A percentile compares a stretch with the other conserved stretches of the same genome.
These are phyloP conservation scores for Ectemnius cavifrons DNA, from an alignment of 2,888 invertebrate genomes.

Conservation along the genomic window DNA sequence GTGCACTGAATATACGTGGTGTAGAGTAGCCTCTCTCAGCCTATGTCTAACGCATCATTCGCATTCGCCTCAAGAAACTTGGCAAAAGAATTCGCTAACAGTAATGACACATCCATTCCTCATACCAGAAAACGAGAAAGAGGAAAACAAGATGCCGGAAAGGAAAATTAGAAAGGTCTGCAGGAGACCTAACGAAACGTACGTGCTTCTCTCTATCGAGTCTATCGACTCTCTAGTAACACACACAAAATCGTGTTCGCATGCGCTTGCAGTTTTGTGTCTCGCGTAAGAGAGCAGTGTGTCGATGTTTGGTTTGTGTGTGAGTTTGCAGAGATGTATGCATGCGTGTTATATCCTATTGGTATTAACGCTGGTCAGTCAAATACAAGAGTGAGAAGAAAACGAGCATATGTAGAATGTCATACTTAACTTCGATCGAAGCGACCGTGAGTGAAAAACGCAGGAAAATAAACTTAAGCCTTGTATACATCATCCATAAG, in stretches of 20 bases:
- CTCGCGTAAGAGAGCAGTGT: conserved; percentile 3
- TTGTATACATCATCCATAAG: conserved; percentile 7
- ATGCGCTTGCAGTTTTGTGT: conserved; percentile 42
- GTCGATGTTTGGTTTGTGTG: conserved; percentile 3
- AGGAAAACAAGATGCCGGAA: not conserved
- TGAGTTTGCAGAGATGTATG: conserved; percentile 8
- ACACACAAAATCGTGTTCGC: conserved; percentile 43
- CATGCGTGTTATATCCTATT: not conserved
- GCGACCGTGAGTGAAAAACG: conserved; percentile 15
- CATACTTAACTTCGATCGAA: conserved; percentile 27
- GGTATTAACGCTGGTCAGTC: conserved; percentile 16
- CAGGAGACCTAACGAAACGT: not conserved
- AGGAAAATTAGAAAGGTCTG: not conserved
- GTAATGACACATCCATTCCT: conserved; percentile 14
- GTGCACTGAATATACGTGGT: conserved; percentile 46
- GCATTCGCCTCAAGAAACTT: conserved; percentile 26
- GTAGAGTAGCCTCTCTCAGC: not conserved
- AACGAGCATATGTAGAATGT: conserved; percentile 39
- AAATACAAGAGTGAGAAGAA: conserved; percentile 37
- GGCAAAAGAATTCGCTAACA: conserved; percentile 5
- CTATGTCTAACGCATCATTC: conserved; percentile 26
- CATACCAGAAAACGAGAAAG: conserved; percentile 2
- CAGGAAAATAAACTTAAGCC: conserved; percentile 24
- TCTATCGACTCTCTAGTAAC: conserved; percentile 7
- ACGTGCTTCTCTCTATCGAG: conserved; percentile 18